Conservation (phyloP, 2,113 vertebrate genomes). For the Dicerorhinus sumatrensis region DNA sequence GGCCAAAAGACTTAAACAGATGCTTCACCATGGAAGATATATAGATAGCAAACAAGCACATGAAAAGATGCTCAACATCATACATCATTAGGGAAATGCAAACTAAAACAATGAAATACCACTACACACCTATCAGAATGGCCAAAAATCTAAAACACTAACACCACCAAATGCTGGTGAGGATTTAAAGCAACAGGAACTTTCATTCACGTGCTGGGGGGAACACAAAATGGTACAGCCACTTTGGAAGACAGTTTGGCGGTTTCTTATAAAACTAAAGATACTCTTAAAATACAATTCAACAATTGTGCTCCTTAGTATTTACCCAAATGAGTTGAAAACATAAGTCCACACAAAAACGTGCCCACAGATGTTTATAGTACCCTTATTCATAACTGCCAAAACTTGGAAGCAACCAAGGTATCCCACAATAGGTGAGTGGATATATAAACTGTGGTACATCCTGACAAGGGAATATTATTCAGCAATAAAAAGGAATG, state of each 20-base stretch:
- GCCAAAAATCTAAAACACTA: background rate
- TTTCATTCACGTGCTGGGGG: background rate
- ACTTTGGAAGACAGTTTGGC: background rate
- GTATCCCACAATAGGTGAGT: background rate
- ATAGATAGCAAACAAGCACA: background rate
- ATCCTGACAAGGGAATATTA: background rate
- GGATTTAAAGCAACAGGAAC: background rate
- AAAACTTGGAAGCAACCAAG: background rate
- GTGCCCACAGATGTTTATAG: background rate
- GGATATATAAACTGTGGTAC: background rate
- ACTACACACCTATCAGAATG: background rate
- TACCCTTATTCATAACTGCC: background rate
- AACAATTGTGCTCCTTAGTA: background rate
- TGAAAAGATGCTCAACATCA: background rate
- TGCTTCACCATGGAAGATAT: background rate
- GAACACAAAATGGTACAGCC: background rate
- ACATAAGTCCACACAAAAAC: background rate
- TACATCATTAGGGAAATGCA: background rate
- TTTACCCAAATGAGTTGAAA: background rate
- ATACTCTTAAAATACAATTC: background rate
- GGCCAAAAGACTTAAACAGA: background rate
- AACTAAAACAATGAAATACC: background rate
- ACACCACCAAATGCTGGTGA: background rate
- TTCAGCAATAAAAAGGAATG: constrained; percentile 18
- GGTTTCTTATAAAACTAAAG: background rate